These are phyloP conservation scores for Callionymus lyra DNA, from an alignment of 2,113 vertebrate species.

Conservation along the genomic window DNA sequence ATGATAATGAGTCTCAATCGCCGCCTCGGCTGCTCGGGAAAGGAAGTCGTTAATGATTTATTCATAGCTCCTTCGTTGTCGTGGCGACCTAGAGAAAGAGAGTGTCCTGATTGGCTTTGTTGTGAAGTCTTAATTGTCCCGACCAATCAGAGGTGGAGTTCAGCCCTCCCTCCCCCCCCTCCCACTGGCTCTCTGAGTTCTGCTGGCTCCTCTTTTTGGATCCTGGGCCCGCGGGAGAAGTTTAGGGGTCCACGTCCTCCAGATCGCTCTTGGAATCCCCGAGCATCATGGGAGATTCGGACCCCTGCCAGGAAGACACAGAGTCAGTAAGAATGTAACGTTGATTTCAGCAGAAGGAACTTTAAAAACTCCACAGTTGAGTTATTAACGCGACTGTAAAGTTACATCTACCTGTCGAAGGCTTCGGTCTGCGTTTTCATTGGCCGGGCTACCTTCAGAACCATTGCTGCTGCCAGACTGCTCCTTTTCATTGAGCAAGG, in stretches of 20 bases:
- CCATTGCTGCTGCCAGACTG: slow-evolving; percentile 98
- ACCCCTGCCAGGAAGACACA: slow-evolving; percentile 69
- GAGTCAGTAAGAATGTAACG: background rate
- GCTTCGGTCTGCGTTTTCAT: slow-evolving; percentile 84
- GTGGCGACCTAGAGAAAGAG: slow-evolving; percentile 27
- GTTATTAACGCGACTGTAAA: too few relatives aligned
- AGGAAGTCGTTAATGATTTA: slow-evolving; percentile 49
- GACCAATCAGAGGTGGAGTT: slow-evolving; percentile 52
- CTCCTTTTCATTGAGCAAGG: slow-evolving; percentile 93
- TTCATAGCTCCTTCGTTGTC: slow-evolving; percentile 48
- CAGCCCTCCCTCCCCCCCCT: slow-evolving; percentile 48
- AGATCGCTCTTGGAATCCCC: slow-evolving; percentile 93
- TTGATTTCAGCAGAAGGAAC: too few relatives aligned
- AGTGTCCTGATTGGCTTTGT: slow-evolving; percentile 46
- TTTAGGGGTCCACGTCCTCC: slow-evolving; percentile 93
- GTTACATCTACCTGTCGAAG: slow-evolving; percentile 82
- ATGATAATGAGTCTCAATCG: slow-evolving; percentile 36
- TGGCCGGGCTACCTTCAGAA: slow-evolving; percentile 92
- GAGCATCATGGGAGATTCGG: slow-evolving; percentile 96
- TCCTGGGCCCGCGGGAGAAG: slow-evolving; percentile 25
- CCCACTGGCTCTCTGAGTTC: slow-evolving; percentile 15
- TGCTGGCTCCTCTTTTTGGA: slow-evolving; percentile 16
- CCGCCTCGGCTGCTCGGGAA: slow-evolving; percentile 36
- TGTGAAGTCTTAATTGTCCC: slow-evolving; percentile 42
- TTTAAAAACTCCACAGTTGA: too few relatives aligned